These are phyloP conservation scores for Subanguina moxae DNA, from an alignment of 1,140 invertebrate species.

Conservation along the genomic window DNA sequence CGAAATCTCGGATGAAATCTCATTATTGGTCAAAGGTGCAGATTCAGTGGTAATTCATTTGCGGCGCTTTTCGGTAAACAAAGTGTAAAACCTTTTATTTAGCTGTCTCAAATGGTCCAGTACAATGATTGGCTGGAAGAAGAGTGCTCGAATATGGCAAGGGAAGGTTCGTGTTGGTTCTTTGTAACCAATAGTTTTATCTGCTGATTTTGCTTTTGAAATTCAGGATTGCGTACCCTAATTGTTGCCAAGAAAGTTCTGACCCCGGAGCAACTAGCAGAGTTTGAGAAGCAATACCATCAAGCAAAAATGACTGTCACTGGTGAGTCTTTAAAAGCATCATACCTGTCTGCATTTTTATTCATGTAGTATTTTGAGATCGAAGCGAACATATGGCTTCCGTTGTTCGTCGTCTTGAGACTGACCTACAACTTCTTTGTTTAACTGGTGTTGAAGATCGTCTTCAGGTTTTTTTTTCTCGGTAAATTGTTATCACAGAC, in stretches of 20 bases:
- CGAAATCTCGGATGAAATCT: no score
- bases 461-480: constrained; percentile 62
- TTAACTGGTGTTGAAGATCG: constrained; percentile 74
- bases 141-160: no score
- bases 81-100: no score
- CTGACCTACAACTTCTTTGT: constrained; percentile 87
- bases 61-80: no score
- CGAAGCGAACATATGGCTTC: constrained; percentile 76
- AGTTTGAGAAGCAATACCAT: constrained; percentile 73
- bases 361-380: constrained; percentile 64
- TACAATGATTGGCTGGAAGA: no score
- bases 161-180: no score
- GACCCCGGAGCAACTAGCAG: constrained; percentile 80
- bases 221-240: constrained; percentile 76
- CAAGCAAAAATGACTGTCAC: constrained; percentile 47
- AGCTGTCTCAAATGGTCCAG: no score
- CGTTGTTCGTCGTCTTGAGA: constrained; percentile 81
- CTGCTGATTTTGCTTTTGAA: constrained; percentile 3
- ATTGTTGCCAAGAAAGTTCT: constrained; percentile 89
- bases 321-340: neutral
- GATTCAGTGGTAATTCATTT: no score
- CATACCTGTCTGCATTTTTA: constrained; percentile 74
- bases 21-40: no score
- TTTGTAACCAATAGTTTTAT: no score
- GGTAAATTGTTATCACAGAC: no score